These are phyloP conservation scores for Carettochelys insculpta DNA, from an alignment of 2,113 vertebrate species.

Conservation along the genomic window DNA sequence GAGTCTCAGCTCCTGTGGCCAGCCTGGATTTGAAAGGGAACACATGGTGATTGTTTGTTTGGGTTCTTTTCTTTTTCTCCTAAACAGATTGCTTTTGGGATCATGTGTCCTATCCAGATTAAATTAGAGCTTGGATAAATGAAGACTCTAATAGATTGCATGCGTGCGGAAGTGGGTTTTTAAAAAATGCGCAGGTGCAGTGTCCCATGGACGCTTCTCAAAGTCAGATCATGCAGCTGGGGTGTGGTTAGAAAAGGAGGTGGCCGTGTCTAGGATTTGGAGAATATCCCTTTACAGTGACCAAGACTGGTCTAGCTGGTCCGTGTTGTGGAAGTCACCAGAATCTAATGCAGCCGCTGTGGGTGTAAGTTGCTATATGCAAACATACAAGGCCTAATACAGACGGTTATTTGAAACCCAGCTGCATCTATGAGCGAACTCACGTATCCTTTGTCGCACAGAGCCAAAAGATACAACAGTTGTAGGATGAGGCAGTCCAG, in stretches of 20 bases:
- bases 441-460: not conserved
- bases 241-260: not conserved
- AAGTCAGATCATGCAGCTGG: not conserved
- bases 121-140: not conserved
- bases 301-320: not conserved
- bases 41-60: not conserved
- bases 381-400: not conserved
- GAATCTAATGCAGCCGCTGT: not conserved
- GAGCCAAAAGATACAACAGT: not conserved
- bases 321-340: not conserved
- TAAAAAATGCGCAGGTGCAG: not conserved
- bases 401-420: not conserved
- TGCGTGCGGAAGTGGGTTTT: not conserved
- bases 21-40: not conserved
- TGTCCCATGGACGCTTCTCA: not conserved
- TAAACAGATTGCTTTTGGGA: not conserved
- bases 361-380: not conserved
- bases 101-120: not conserved
- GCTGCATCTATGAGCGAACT: not conserved
- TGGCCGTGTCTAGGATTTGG: not conserved
- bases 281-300: not conserved
- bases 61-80: not conserved
- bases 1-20: not conserved
- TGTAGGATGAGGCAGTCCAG: not conserved
- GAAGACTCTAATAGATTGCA: not conserved